A percentile compares a stretch with the other conserved stretches of the same genome.
These are phyloP conservation scores for Marronus borbonicus DNA, from an alignment of 2,888 invertebrate species.

Conservation along the genomic window DNA sequence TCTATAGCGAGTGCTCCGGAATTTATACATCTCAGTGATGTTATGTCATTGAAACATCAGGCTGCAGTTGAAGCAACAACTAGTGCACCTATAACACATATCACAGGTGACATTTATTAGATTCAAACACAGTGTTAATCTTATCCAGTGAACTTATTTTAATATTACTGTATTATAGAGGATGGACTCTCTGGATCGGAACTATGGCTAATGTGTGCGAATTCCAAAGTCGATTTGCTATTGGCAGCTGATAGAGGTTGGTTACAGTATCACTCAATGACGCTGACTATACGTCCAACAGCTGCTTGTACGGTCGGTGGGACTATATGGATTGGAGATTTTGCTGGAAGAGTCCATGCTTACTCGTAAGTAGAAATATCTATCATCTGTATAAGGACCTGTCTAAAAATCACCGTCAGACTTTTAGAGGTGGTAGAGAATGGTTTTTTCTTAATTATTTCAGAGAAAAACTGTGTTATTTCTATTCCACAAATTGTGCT, in stretches of 20 bases:
- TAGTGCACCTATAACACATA: slow-evolving; percentile 70
- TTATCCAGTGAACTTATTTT: neutral
- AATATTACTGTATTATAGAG: slow-evolving; percentile 65
- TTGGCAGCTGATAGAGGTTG: slow-evolving; percentile 72
- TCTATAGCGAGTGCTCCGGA: slow-evolving; percentile 93
- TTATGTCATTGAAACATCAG: slow-evolving; percentile 81
- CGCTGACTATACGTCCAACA: slow-evolving; percentile 76
- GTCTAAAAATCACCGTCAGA: no score
- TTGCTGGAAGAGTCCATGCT: slow-evolving; percentile 86
- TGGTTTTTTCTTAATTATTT: no score
- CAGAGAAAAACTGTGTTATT: no score
- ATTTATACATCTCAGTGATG: slow-evolving; percentile 89
- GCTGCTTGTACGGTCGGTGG: slow-evolving; percentile 84
- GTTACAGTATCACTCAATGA: slow-evolving; percentile 76
- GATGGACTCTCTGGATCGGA: slow-evolving; percentile 77
- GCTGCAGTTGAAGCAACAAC: slow-evolving; percentile 79
- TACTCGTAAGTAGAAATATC: slow-evolving; percentile 75
- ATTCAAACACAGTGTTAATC: neutral
- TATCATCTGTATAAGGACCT: no score
- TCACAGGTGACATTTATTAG: slow-evolving; percentile 68
- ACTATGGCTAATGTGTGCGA: slow-evolving; percentile 83
- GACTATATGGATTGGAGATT: slow-evolving; percentile 93
- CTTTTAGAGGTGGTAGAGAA: no score
- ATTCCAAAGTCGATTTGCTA: slow-evolving; percentile 78
- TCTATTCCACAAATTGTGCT: no score